Evolutionary conservation across 1,140 invertebrate species (phyloP), one percentile per base, ranked within the genome.

Genomic region (Spodoptera frugiperda): DNA sequence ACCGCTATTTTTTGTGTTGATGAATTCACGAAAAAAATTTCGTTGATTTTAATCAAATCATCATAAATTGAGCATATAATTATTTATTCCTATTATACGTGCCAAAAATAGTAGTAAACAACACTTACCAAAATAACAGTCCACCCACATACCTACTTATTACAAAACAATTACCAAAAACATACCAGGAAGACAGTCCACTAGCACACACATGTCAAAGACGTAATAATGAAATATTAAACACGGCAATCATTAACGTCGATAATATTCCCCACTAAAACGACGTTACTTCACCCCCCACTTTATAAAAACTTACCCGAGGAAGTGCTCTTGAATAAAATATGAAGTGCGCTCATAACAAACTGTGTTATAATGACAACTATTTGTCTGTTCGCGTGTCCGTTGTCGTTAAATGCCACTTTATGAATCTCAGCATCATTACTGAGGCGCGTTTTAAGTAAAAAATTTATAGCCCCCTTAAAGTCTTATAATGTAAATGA

Each of bases 301-400:
- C 25, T 68, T 53, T 68, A 68, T 53, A 25, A 68, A 68, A 68
- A 51, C 14, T 49, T 49, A 53, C 30, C 30, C 65, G 39, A 53
- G 48, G 65, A 33, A 53, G 17, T 33, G 48, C 48, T 68, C 65
- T 49, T 68, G 65, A 68, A 78, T 78, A 72, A 78, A 65, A 59
- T 70, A 77, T 71, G 68, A 57, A 73, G 51, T 74, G 74, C 55
- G 55, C 15, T 59, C 72, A 67, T 53, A 51, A 71, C 68, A 55
- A 78, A 80, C 53, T 51, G 71, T 68, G 75, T 80, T 75, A 78
- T 82, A 80, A 79, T 76, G 76, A 79, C 78, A 79, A 73, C 75
- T 79, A 77, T 80, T 76, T 68, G 65, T 76, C 67, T 68, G 51
- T 71, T 82, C 61, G 81, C 81, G 78, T 82, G 81, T 75, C 25